A percentile compares a stretch with the other conserved stretches of the same genome.
Conservation (phyloP, 2,797 vertebrate genomes). For the Tiaroga cobitis region DNA sequence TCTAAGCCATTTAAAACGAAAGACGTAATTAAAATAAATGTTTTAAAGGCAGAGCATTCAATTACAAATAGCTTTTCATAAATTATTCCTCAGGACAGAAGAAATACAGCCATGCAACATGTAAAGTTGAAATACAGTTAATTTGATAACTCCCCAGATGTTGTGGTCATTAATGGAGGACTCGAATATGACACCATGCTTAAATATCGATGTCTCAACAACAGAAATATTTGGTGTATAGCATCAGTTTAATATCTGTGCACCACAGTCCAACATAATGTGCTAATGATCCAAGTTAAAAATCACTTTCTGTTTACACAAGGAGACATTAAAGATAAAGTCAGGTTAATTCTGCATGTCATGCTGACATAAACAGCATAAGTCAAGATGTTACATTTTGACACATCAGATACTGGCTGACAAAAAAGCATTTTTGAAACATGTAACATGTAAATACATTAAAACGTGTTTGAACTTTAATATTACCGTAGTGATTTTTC, state of each 20-base stretch:
- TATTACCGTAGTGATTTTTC: not conserved
- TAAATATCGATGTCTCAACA: not conserved
- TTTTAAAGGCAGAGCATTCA: not conserved
- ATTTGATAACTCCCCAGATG: not conserved
- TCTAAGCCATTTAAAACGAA: not conserved
- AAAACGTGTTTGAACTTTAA: not conserved
- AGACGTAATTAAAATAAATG: not conserved
- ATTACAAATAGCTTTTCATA: not conserved
- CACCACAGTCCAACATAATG: not conserved
- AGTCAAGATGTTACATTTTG: not conserved
- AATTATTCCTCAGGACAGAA: not conserved
- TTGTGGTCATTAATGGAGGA: slow-evolving; percentile 16
- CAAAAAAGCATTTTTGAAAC: not conserved
- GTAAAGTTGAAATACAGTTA: slow-evolving; percentile 15
- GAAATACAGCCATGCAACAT: slow-evolving; percentile 1
- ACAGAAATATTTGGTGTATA: not conserved
- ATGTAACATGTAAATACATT: slow-evolving; percentile 11
- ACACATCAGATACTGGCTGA: not conserved
- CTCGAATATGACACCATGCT: not conserved
- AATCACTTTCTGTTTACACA: not conserved
- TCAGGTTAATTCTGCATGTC: not conserved
- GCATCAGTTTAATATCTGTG: not conserved
- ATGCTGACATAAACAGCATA: not conserved
- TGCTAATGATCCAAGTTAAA: not conserved
- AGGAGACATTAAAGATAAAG: not conserved